Conservation (phyloP, 2,797 vertebrate species). For the Alcedo quadribrachys region DNA sequence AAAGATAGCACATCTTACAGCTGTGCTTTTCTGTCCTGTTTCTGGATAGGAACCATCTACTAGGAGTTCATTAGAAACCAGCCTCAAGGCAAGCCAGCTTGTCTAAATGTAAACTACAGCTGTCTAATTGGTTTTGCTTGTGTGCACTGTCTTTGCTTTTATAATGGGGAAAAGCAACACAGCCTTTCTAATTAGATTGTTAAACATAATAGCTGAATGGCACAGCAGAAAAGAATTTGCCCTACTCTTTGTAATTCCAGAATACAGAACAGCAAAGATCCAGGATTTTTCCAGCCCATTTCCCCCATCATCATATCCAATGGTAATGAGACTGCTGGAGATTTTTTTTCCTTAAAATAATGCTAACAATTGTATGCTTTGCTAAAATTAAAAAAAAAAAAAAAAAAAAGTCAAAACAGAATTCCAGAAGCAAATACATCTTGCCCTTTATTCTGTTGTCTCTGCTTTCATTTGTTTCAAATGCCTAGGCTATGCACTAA, state of each 20-base stretch:
- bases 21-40: conserved; percentile 65
- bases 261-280: conserved; percentile 77
- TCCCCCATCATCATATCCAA: conserved; percentile 75
- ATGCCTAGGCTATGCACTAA: conserved; percentile 64
- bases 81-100: conserved; percentile 72
- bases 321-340: conserved; percentile 76
- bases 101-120: conserved; percentile 75
- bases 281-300: conserved; percentile 80
- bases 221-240: conserved; percentile 80
- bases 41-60: conserved; percentile 71
- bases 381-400: conserved; percentile 75
- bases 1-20: background rate
- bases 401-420: conserved; percentile 77
- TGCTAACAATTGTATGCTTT: conserved; percentile 69
- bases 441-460: conserved; percentile 64
- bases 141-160: conserved; percentile 78
- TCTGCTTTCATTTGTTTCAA: conserved; percentile 53
- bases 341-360: conserved; percentile 73
- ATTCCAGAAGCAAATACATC: conserved; percentile 70
- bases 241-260: conserved; percentile 78
- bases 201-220: conserved; percentile 81
- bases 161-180: conserved; percentile 79
- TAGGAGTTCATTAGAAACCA: conserved; percentile 78
- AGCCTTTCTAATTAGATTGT: conserved; percentile 85
- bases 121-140: conserved; percentile 84